Evolutionary conservation across 2,797 vertebrate species (phyloP), one percentile per base, ranked within the genome.

Genomic region (Anniella stebbinsi): DNA sequence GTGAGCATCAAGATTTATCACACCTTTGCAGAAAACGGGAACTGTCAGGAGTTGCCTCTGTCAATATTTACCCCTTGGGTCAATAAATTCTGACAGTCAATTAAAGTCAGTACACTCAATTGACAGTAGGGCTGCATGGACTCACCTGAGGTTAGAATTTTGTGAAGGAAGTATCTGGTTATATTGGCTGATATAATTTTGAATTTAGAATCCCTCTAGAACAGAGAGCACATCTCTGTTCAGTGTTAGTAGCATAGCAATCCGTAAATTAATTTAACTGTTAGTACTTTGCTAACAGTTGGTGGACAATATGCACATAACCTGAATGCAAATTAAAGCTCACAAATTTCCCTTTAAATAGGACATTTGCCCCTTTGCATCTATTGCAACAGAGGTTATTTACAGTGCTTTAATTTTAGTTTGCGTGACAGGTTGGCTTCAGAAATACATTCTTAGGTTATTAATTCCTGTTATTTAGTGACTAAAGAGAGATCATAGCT

Each of bases 61-160:
- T 88, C 87, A 88, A 88, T 88, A 88, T 88, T 88, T 88, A 83
- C 80, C 87, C 72, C 70, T 76, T 76, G 12, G 41, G 87, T 88
- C 87, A 83, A 88, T 83, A 75, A 48, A 88, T 76, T 63, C 80
- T 88, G 80, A 73, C 87, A 88, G 87, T 88, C 87, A 88, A 88
- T 88, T 88, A 88, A 83, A 83, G 12, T 83, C 69, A 88, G 57
- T 66, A 51, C 38, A 51, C 30, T 51, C 80, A 5, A 48, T 38
- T 83, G 80, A 66, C 87, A 48, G 4, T 11, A 83, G 30, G 69
- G 54, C 69, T 82, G 80, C 80, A n/a, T 63, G 80, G 70, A 66
- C 57, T 83, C 70, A 88, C 70, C 87, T 88, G 30, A 88, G 87
- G 80, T 83, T 66, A 48, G 87, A 63, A 88, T 83, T 75, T 66